These are phyloP conservation scores for Hippolais icterina DNA, from an alignment of 2,113 vertebrate genomes.

Conservation along the genomic window DNA sequence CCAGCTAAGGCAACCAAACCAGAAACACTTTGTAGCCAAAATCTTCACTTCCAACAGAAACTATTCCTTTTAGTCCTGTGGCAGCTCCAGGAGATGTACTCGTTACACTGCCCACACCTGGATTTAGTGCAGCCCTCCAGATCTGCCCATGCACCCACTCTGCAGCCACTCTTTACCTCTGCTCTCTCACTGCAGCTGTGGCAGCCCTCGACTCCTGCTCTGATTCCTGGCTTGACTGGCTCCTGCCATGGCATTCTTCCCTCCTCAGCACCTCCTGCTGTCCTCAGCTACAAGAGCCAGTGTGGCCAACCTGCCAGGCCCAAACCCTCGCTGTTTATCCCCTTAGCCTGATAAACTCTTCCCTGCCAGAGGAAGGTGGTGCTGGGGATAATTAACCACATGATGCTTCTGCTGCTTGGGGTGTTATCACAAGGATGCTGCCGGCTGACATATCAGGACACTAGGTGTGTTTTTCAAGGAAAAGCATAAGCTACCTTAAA, in stretches of 20 bases:
- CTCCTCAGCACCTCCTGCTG: background rate
- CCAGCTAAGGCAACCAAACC: background rate
- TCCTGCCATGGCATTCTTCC: background rate
- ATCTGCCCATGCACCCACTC: background rate
- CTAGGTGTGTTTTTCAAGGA: background rate
- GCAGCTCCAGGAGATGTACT: background rate
- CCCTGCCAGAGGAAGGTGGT: background rate
- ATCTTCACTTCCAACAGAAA: background rate
- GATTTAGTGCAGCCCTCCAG: background rate
- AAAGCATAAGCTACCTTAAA: background rate
- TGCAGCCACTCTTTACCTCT: background rate
- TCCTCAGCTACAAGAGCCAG: background rate
- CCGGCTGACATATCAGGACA: background rate
- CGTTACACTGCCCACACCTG: background rate
- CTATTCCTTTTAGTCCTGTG: background rate
- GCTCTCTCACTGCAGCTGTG: background rate
- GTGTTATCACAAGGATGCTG: background rate
- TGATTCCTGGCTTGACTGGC: background rate
- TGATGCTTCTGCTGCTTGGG: background rate
- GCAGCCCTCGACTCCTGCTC: background rate
- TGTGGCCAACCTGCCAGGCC: accelerated
- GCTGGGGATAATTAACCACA: background rate
- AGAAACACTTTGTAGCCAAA: background rate
- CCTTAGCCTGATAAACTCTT: background rate
- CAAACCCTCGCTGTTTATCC: accelerated